Conservation (phyloP, 2,797 vertebrate genomes). For the Anguilla marmorata region DNA sequence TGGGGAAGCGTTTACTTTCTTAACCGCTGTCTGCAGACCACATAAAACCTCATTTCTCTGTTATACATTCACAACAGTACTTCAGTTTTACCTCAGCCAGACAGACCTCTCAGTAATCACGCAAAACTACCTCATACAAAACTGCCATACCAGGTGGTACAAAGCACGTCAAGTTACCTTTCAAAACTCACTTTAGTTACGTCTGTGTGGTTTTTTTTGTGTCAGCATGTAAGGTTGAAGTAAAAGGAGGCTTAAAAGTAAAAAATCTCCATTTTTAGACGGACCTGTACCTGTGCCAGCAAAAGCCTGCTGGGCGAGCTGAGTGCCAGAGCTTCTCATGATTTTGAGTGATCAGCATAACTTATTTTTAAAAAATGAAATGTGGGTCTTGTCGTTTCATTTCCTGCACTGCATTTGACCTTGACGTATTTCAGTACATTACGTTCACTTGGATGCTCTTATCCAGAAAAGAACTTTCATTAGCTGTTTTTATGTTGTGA, state of each 20-base stretch:
- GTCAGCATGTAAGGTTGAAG: neutral
- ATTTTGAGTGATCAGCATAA: neutral
- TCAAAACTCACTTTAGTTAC: neutral
- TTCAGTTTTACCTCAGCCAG: neutral
- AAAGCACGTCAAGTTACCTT: neutral
- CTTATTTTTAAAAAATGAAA: neutral
- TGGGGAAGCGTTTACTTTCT: neutral
- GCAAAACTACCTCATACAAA: slow-evolving; percentile 1
- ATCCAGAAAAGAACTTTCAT: no score
- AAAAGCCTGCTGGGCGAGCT: neutral
- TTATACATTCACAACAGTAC: neutral
- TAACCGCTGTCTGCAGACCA: neutral
- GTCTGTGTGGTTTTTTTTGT: neutral
- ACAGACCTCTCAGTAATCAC: neutral
- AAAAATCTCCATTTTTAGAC: neutral
- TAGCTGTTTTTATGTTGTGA: neutral
- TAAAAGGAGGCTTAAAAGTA: neutral
- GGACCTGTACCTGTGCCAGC: neutral
- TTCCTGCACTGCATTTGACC: neutral
- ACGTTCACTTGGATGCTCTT: no score
- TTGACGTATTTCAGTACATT: neutral
- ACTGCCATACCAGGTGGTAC: neutral
- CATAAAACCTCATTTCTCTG: neutral
- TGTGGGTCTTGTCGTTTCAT: neutral
- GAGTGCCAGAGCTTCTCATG: neutral